Percentiles rank a stretch among this genome's conserved stretches.
Evolutionary conservation across 1,140 invertebrate genomes (phyloP).

Genomic region (Daktulosphaira vitifoliae): DNA sequence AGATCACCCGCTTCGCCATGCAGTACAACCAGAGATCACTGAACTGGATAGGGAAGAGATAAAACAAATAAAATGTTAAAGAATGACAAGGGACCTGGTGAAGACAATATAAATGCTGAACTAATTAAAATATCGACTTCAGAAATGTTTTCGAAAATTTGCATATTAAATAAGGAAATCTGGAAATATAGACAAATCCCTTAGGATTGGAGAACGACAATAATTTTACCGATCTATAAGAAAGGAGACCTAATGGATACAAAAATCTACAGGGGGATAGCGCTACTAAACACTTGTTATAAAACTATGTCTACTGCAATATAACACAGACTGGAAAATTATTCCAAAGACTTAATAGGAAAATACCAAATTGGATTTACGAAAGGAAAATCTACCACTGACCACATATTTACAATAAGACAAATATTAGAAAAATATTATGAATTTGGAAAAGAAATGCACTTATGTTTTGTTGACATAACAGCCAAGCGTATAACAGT

Average conservation of each 20-base stretch:
- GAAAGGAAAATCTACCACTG: neutral
- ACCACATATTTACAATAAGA: neutral
- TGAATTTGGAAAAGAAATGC: neutral
- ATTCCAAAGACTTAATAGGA: neutral
- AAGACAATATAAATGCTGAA: slow-evolving; percentile 12
- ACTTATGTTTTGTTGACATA: neutral
- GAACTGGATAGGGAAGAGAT: neutral
- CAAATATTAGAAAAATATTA: neutral
- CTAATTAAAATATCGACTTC: slow-evolving; percentile 18
- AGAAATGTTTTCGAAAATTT: neutral
- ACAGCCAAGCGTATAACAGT: neutral
- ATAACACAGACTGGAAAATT: neutral
- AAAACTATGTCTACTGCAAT: neutral
- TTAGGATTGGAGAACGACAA: neutral
- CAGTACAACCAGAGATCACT: slow-evolving; percentile 2
- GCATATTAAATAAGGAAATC: neutral
- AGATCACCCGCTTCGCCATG: neutral
- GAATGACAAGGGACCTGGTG: neutral
- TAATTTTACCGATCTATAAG: neutral
- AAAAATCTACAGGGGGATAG: neutral
- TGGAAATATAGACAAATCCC: slow-evolving; percentile 15
- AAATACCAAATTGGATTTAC: too few relatives aligned
- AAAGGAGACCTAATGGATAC: slow-evolving; percentile 5
- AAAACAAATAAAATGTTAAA: slow-evolving; percentile 16
- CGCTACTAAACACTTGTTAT: neutral